phyloP scores from a whole-genome alignment of 2,797 vertebrate genomes.

The Glyptemys insculpta region DNA sequence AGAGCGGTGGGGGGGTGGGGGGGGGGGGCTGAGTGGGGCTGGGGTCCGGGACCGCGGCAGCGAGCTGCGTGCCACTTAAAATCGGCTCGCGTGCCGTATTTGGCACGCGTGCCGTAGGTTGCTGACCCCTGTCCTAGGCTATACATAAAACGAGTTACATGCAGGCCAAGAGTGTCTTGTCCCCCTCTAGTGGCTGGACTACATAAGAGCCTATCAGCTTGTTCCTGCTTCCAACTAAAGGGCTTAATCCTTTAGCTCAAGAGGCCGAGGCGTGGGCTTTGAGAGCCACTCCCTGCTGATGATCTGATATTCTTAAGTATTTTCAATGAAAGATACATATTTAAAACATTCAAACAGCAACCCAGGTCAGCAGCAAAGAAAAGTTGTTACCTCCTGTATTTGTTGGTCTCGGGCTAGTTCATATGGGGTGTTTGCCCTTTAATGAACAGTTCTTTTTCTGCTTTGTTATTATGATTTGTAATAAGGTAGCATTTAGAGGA shows the following conservation, averaged over 20 bases:
- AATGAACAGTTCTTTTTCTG: not conserved
- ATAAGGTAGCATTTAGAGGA: not conserved
- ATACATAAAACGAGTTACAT: not conserved
- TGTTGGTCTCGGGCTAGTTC: not conserved
- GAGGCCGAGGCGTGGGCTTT: not conserved
- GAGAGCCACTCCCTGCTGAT: not conserved
- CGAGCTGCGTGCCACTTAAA: too few relatives aligned
- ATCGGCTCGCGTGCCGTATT: too few relatives aligned
- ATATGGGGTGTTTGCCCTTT: not conserved
- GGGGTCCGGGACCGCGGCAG: too few relatives aligned
- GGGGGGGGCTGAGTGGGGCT: too few relatives aligned
- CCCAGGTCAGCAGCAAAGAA: not conserved
- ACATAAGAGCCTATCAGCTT: not conserved
- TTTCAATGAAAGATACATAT: not conserved
- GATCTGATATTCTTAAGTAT: not conserved
- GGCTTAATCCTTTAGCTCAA: not conserved
- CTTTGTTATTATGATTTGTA: not conserved
- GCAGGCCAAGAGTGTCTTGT: conserved; percentile 8
- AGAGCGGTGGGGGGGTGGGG: too few relatives aligned
- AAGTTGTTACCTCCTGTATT: not conserved
- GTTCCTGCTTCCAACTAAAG: not conserved
- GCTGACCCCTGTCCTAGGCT: not conserved
- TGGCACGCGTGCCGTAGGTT: too few relatives aligned
- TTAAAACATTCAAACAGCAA: not conserved
- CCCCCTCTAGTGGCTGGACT: not conserved